These are phyloP conservation scores for Macrostomum lignano DNA, from an alignment of 1,140 invertebrate genomes.

Conservation along the genomic window DNA sequence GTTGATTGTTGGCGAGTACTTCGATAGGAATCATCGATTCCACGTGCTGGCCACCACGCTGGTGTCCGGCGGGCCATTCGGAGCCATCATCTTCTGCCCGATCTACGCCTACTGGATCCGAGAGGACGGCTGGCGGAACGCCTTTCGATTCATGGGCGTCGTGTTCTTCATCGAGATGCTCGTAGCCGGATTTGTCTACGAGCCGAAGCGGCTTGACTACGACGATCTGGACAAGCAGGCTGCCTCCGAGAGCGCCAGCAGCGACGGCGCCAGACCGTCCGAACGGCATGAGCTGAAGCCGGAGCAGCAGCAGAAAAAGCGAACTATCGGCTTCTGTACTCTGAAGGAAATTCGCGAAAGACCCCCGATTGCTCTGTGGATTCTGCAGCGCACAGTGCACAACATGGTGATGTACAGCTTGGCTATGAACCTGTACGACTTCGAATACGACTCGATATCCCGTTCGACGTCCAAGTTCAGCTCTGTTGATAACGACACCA, in stretches of 20 bases:
- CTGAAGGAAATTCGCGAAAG: no score
- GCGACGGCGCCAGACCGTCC: no score
- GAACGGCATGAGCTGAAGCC: no score
- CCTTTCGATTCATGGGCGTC: neutral
- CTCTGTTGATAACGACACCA: no score
- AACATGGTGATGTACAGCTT: constrained; percentile 3
- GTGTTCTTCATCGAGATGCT: neutral
- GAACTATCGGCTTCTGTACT: no score
- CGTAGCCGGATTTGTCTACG: neutral
- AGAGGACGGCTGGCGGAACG: neutral
- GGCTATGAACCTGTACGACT: constrained; percentile 5
- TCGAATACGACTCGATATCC: no score
- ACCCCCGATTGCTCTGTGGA: constrained; percentile 5
- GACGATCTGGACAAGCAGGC: neutral
- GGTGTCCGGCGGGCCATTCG: constrained; percentile 3
- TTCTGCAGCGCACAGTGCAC: neutral
- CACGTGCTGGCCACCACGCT: constrained; percentile 10
- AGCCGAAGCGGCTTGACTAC: neutral
- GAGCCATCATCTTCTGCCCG: neutral
- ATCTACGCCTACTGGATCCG: neutral
- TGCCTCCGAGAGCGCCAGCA: no score
- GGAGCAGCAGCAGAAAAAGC: no score
- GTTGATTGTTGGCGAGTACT: constrained; percentile 10
- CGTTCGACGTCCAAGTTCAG: no score
- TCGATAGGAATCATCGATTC: constrained; percentile 10